These are phyloP conservation scores for Pelodiscus sinensis DNA, from an alignment of 2,113 vertebrate species.

Conservation along the genomic window DNA sequence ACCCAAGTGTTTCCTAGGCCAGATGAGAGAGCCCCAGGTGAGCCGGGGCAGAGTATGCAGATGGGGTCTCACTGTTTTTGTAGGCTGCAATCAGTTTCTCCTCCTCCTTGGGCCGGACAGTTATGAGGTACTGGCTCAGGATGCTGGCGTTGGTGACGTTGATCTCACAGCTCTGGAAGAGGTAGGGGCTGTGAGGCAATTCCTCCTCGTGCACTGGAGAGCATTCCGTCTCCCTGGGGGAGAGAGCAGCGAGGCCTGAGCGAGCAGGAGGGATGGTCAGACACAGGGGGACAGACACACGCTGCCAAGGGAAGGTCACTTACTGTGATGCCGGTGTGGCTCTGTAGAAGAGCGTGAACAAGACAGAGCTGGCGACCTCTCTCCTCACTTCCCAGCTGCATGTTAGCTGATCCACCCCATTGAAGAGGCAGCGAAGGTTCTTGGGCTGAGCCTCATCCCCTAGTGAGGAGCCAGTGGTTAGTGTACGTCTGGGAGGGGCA, in stretches of 20 bases:
- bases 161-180: slow-evolving; percentile 71
- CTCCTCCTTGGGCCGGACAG: slow-evolving; percentile 42
- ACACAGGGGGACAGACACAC: neutral
- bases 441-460: slow-evolving; percentile 68
- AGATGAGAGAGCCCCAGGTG: no score
- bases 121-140: slow-evolving; percentile 50
- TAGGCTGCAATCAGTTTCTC: slow-evolving; percentile 3
- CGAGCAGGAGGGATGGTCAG: neutral
- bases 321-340: slow-evolving; percentile 3
- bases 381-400: slow-evolving; percentile 80
- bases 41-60: neutral
- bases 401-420: slow-evolving; percentile 46
- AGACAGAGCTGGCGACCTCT: slow-evolving; percentile 58
- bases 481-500: neutral
- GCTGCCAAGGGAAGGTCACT: neutral
- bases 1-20: no score
- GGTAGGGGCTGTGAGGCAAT: neutral
- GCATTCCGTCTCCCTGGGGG: slow-evolving; percentile 65
- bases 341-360: slow-evolving; percentile 77
- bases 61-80: slow-evolving; percentile 56
- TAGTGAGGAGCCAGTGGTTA: neutral
- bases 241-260: neutral
- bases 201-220: slow-evolving; percentile 7
- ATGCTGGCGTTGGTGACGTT: slow-evolving; percentile 17
- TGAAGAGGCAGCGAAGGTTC: slow-evolving; percentile 77